A percentile compares a stretch with the other conserved stretches of the same genome.
Evolutionary conservation across 2,888 invertebrate genomes (phyloP).

Genomic region (Eugnorisma glareosa): DNA sequence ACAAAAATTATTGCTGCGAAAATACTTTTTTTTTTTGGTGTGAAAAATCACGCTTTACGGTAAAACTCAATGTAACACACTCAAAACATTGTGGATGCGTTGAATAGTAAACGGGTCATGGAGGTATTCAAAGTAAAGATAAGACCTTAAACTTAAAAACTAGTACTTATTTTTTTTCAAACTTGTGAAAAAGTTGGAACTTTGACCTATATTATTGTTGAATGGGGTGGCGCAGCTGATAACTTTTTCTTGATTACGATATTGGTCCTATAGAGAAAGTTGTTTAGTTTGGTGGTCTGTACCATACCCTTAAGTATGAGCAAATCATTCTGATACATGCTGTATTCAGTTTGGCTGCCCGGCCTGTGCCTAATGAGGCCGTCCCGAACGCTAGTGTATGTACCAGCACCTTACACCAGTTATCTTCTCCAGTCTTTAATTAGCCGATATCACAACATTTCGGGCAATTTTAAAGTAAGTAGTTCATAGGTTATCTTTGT

Average conservation of each 20-base stretch:
- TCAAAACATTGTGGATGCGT: too few relatives aligned
- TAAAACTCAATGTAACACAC: too few relatives aligned
- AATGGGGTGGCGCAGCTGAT: neutral
- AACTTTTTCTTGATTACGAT: neutral
- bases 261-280: neutral
- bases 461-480: conserved; percentile 8
- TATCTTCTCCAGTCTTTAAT: neutral
- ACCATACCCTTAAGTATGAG: neutral
- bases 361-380: neutral
- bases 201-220: too few relatives aligned
- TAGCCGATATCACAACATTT: conserved; percentile 7
- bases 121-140: too few relatives aligned
- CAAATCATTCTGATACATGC: neutral
- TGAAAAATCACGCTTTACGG: too few relatives aligned
- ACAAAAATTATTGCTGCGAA: too few relatives aligned
- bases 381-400: neutral
- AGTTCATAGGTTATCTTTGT: conserved; percentile 34
- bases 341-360: neutral
- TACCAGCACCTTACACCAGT: neutral
- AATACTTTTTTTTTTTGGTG: too few relatives aligned
- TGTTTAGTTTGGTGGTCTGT: neutral
- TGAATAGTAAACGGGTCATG: too few relatives aligned
- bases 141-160: too few relatives aligned
- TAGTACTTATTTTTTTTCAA: too few relatives aligned
- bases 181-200: too few relatives aligned